Base-by-base conservation (phyloP, 2,797 vertebrate species). In the Loris lydekkerianus region DNA sequence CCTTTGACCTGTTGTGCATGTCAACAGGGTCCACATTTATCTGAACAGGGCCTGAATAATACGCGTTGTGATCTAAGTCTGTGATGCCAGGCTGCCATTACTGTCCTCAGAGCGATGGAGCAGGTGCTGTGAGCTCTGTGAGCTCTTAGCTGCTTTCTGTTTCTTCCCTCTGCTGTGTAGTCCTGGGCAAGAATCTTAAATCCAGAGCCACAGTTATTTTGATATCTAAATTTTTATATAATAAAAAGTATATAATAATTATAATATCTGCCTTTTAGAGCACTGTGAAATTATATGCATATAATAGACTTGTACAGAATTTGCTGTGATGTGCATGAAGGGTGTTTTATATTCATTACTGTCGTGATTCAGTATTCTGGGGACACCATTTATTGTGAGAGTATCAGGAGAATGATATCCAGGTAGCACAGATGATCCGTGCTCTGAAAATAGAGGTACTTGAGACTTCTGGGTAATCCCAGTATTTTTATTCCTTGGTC, bases 301-400 rank as follows among this genome's bases (percentile, higher is more conserved):
- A 15, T 3, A 3, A 20, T 4, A 17, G 73, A 9, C 14, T 31
- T 56, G 34, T 11, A 5, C 4, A 4, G 70, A n/a, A 25, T 75
- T 9, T 53, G 20, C 2, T 27, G 1, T 2, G 15, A n/a, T 1
- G 1, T 2, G 40, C 5, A 3, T 0, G 6, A 15, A 11, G 40
- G 1, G 14, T 10, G 0, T 43, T 43, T 58, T 18, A 1, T 29
- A 7, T 23, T 43, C 40, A 4, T 72, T 15, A 10, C 11, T 5
- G 46, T 14, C 34, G 29, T 40, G 49, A 31, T 1, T 75, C 18
- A 10, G 70, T 6, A 2, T 2, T 5, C 2, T 3, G 18, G 46
- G n/a, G 17, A 29, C 3, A 0, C 14, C 4, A 4, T 25, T 49
- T 21, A 13, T 27, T 5, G 0, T 0, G 0, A n/a, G 20, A 34